Percentiles rank a stretch among this genome's conserved stretches.
These are phyloP conservation scores for Bucco capensis DNA, from an alignment of 2,113 vertebrate species.

Conservation along the genomic window DNA sequence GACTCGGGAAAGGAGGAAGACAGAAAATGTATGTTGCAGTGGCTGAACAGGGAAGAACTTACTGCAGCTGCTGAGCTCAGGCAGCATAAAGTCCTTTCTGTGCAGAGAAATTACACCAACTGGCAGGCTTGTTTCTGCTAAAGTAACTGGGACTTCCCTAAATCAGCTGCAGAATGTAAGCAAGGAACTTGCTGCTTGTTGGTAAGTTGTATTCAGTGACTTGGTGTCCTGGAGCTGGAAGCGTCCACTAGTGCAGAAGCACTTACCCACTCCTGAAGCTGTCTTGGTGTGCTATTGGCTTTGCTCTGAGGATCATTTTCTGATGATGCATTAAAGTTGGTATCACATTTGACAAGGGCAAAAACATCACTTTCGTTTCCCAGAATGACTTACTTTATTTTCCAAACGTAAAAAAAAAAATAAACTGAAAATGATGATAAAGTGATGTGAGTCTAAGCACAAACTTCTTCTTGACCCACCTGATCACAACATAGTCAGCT, in stretches of 20 bases:
- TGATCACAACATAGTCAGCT: not conserved
- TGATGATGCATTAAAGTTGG: not conserved
- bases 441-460: not conserved
- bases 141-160: constrained; percentile 20
- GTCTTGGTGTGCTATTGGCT: not conserved
- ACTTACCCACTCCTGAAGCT: not conserved
- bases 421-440: not conserved
- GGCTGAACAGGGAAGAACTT: not conserved
- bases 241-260: not conserved
- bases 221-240: not conserved
- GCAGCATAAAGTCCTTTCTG: not conserved
- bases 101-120: not conserved
- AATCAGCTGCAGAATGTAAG: not conserved
- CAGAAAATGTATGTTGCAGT: not conserved
- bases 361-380: not conserved
- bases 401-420: not conserved
- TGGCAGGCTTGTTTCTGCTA: constrained; percentile 17
- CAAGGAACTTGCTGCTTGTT: not conserved
- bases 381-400: not conserved
- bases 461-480: not conserved
- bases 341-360: not conserved
- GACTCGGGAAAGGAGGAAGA: not conserved
- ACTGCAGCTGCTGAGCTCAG: not conserved
- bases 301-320: not conserved
- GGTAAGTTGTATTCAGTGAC: not conserved